phyloP scores from a whole-genome alignment of 1,140 invertebrate genomes.

The Coelopa frigida region DNA sequence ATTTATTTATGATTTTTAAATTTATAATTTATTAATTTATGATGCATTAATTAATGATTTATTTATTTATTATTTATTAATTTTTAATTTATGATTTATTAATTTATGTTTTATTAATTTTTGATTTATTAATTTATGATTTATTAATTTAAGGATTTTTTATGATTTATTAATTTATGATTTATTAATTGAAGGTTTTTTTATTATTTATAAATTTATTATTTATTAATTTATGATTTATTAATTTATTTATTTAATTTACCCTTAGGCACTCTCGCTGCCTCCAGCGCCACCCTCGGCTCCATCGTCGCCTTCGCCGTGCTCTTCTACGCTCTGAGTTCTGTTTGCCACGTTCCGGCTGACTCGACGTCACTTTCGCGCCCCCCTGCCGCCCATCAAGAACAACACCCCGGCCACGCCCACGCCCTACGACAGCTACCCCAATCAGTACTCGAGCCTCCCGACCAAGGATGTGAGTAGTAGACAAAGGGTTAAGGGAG shows the following conservation, averaged over 20 bases:
- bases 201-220: background rate
- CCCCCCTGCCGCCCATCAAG: slow-evolving; percentile 25
- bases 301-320: slow-evolving; percentile 19
- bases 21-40: background rate
- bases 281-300: slow-evolving; percentile 24
- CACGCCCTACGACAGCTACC: slow-evolving; percentile 71
- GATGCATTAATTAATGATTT: background rate
- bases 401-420: slow-evolving; percentile 46
- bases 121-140: background rate
- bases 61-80: too few relatives aligned
- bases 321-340: slow-evolving; percentile 20
- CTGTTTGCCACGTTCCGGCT: slow-evolving; percentile 31
- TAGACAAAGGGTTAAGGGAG: too few relatives aligned
- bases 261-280: slow-evolving; percentile 20
- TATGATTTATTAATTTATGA: background rate
- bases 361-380: slow-evolving; percentile 20
- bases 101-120: background rate
- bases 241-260: background rate
- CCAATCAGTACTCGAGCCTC: slow-evolving; percentile 76
- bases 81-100: background rate
- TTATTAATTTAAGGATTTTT: too few relatives aligned
- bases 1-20: too few relatives aligned
- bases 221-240: background rate
- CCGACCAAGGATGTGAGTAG: slow-evolving; percentile 64
- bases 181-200: too few relatives aligned